Evolutionary conservation across 2,797 vertebrate species (phyloP).

Genomic region (Enteromius thamalakanensis): DNA sequence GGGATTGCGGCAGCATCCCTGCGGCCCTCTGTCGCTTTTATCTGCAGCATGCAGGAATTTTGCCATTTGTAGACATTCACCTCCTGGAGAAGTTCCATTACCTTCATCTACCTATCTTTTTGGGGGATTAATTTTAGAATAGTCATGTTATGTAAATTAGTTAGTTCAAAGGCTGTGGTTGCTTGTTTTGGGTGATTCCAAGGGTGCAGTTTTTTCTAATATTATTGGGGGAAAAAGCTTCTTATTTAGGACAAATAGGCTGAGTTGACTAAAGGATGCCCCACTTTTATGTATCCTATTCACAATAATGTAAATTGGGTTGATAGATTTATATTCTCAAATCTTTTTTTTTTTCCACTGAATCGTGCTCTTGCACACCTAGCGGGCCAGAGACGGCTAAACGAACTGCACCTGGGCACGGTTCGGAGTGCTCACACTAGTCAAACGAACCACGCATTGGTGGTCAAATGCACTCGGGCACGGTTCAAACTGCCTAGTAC

Average conservation of each 20-base stretch:
- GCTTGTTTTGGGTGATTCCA: not conserved
- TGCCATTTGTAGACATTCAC: conserved; percentile 23
- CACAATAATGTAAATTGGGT: not conserved
- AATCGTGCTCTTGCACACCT: too few relatives aligned
- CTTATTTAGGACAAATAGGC: not conserved
- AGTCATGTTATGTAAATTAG: conserved; percentile 1
- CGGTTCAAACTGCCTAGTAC: too few relatives aligned
- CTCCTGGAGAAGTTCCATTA: conserved; percentile 28
- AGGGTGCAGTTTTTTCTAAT: not conserved
- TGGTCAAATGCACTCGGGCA: too few relatives aligned
- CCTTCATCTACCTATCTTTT: not conserved
- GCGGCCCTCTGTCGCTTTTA: conserved; percentile 36
- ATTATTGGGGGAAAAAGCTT: not conserved
- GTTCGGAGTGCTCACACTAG: too few relatives aligned
- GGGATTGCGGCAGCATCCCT: conserved; percentile 24
- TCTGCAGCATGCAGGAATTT: conserved; percentile 31
- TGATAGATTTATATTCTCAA: not conserved
- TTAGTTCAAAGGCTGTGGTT: conserved; percentile 10
- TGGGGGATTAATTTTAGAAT: not conserved
- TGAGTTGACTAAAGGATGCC: not conserved
- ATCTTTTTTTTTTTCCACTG: not conserved
- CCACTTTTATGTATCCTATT: not conserved
- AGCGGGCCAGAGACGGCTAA: too few relatives aligned
- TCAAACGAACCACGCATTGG: too few relatives aligned
- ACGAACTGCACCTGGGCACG: too few relatives aligned